Conservation (phyloP, 2,888 invertebrate genomes). For the Cancer borealis region DNA sequence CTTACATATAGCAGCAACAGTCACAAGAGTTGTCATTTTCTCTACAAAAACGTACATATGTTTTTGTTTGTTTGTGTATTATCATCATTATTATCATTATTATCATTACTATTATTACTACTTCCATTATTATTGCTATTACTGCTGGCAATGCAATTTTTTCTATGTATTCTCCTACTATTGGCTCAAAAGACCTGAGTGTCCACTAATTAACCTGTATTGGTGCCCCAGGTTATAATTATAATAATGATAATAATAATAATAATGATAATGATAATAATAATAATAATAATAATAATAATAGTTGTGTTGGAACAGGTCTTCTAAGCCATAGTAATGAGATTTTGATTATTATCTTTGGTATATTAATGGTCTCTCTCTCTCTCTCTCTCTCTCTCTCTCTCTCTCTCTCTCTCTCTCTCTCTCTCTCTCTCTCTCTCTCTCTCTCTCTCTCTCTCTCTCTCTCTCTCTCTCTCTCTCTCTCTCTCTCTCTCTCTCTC, state of each 20-base stretch:
- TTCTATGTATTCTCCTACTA: not conserved
- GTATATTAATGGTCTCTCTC: not conserved
- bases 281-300: conserved; percentile 27
- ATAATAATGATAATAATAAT: too few species aligned
- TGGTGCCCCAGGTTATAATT: too few species aligned
- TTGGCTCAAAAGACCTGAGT: not conserved
- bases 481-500: conserved; percentile 1
- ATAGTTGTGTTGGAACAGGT: not conserved
- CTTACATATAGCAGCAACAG: not conserved
- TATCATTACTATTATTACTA: not conserved
- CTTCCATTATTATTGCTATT: not conserved
- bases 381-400: not conserved
- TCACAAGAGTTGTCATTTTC: not conserved
- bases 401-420: conserved; percentile 27
- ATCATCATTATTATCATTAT: not conserved
- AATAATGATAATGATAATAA: conserved; percentile 27
- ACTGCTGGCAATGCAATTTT: not conserved
- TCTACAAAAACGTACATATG: not conserved
- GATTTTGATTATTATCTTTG: not conserved
- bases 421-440: not conserved
- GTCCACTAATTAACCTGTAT: not conserved
- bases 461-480: conserved; percentile 25
- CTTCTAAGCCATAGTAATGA: too few species aligned
- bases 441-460: not conserved
- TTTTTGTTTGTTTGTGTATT: not conserved